Conservation (phyloP, 2,797 vertebrate genomes). For the Kryptolebias ocellatus region DNA sequence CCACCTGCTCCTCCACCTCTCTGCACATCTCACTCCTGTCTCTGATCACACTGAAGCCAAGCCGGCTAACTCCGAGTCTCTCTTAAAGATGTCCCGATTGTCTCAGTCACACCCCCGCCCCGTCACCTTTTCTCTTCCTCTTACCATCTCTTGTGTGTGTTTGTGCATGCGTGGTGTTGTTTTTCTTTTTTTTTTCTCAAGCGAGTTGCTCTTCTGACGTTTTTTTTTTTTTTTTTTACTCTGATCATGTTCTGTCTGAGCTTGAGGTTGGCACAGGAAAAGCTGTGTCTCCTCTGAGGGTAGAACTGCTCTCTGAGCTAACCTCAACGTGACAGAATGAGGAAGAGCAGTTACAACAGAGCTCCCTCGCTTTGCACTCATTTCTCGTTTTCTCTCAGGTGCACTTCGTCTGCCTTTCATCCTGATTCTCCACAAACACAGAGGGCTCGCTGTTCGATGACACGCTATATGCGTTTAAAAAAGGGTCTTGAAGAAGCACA, state of each 20-base stretch:
- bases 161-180: neutral
- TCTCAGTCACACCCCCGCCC: constrained; percentile 44
- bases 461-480: constrained; percentile 25
- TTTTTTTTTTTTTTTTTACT: constrained; percentile 16
- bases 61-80: constrained; percentile 24
- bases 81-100: constrained; percentile 41
- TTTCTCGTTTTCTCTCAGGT: constrained; percentile 29
- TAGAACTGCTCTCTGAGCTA: constrained; percentile 53
- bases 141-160: constrained; percentile 4
- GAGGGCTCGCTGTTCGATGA: constrained; percentile 23
- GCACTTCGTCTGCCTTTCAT: constrained; percentile 28
- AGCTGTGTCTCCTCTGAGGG: constrained; percentile 50
- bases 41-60: constrained; percentile 14
- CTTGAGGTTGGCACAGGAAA: constrained; percentile 74
- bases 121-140: constrained; percentile 21
- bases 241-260: constrained; percentile 36
- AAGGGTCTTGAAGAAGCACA: constrained; percentile 8
- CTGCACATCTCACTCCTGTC: constrained; percentile 14
- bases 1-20: constrained; percentile 15
- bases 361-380: constrained; percentile 1
- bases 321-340: constrained; percentile 64
- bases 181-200: neutral
- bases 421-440: constrained; percentile 9
- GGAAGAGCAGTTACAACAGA: constrained; percentile 52
- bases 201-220: constrained; percentile 36